Base-by-base conservation (phyloP, 2,113 vertebrate genomes). In the Stigmatopora nigra region DNA sequence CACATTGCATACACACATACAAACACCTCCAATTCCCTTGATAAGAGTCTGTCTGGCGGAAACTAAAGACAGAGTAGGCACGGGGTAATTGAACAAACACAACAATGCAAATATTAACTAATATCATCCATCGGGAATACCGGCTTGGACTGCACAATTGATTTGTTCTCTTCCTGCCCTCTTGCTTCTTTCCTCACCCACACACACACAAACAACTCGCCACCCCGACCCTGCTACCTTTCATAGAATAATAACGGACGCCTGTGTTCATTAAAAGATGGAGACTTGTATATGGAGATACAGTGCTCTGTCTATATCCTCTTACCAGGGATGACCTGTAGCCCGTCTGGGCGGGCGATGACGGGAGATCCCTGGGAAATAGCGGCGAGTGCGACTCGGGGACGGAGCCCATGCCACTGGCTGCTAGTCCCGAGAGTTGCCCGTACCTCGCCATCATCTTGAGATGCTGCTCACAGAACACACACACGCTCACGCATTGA, bases 241-340 rank as follows among this genome's bases (percentile, higher is more conserved):
- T 84, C 82, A 75, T 41, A 14, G 63, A 72, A 83, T 55, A 48
- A 80, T 72, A 60, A 20, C 41, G 77, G 76, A 75, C 48, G 38
- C 69, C 69, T 14, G 63, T 70, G 56, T 73, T 84, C 56, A 69
- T 76, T 76, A 85, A 66, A 67, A 76, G 64, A 79, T 68, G 69
- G 61, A 82, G 52, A 78, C 58, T 60, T 61, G n/a, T 41, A 45
- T 45, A 79, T 71, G 70, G 65, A 82, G 52, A 78, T 73, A 78
- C 62, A 78, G 78, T 44, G 68, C 70, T 82, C 86, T 73, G 71
- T 88, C 88, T 61, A 45, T 61, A 61, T 61, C 92, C 91, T 92
- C 94, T 96, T 98, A 96, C 94, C 94, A 94, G 92, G 93, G 93
- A 92, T 88, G 93, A 94, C 93, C 94, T 94, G 93, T 92, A 93